These are phyloP conservation scores for Shargacucullia verbasci DNA, from an alignment of 2,888 invertebrate genomes.

Conservation along the genomic window DNA sequence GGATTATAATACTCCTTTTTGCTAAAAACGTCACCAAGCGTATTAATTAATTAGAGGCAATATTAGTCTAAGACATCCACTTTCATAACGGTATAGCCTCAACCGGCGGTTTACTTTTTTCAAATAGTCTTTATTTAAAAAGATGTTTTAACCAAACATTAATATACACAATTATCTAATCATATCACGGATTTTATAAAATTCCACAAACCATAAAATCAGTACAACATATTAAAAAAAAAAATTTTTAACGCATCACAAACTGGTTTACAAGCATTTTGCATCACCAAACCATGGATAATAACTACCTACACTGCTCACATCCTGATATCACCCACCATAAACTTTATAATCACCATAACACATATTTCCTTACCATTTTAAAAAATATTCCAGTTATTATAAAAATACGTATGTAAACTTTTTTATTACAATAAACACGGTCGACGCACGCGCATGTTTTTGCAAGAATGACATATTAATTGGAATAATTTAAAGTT, in stretches of 20 bases:
- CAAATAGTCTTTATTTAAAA: no score
- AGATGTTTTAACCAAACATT: no score
- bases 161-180: neutral
- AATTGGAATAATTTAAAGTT: constrained; percentile 31
- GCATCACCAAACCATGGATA: constrained; percentile 29
- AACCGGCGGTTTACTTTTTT: no score
- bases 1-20: no score
- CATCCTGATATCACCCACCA: constrained; percentile 24
- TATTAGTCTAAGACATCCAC: no score
- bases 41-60: no score
- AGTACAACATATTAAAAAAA: neutral
- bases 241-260: constrained; percentile 22
- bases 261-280: constrained; percentile 50
- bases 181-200: constrained; percentile 3
- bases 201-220: neutral
- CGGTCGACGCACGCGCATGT: constrained; percentile 26
- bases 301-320: constrained; percentile 10
- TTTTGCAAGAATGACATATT: constrained; percentile 43
- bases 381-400: constrained; percentile 24
- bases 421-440: constrained; percentile 8
- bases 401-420: neutral
- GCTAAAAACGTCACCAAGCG: no score
- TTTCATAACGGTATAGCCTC: no score
- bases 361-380: constrained; percentile 57
- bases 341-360: constrained; percentile 21